Base-by-base conservation (phyloP, 2,888 invertebrate species). In the Epiblema foenella region DNA sequence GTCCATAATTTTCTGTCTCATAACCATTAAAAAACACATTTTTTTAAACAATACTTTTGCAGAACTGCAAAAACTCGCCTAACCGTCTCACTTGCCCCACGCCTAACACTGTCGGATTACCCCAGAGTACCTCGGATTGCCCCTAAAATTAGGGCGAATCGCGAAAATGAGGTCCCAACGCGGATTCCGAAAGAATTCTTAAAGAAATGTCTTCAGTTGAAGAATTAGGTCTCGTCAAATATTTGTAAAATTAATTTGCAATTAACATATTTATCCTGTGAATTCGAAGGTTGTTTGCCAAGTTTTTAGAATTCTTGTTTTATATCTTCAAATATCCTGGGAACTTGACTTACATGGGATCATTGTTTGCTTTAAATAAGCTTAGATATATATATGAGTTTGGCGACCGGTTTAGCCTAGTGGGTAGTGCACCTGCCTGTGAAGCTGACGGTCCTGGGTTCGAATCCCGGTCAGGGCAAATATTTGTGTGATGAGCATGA, bases 121-220 rank as follows among this genome's bases (percentile, higher is more conserved):
- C 68, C 64, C 54, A 37, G 69, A 81, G 79, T 77, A 76, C 78
- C 74, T 69, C 64, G 79, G 77, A 81, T 80, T 77, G 78, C 77
- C 77, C 75, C 78, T 78, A 80, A 81, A 81, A 81, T 81, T 79
- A 80, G 69, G 76, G 74, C 62, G 76, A 78, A 78, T 77, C 49
- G 75, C 68, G 75, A 75, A 75, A 78, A 79, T 75, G 77, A 78
- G 75, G 68, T 74, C 68, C 70, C 69, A 75, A 71, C 75, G 76
- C 69, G 75, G 73, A 76, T 74, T 72, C 75, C 75, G 74, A 76
- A 74, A 69, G 69, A 57, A 72, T 69, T 74, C 62, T 66, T 24
- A 20, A 49, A 33, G 62, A 71, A 60, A 67, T 33, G 64, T 69
- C 59, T 68, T 73, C 72, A 74, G 70, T 71, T 74, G 72, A 72